phyloP scores from a whole-genome alignment of 2,797 vertebrate species.

The Diplodus puntazzo region DNA sequence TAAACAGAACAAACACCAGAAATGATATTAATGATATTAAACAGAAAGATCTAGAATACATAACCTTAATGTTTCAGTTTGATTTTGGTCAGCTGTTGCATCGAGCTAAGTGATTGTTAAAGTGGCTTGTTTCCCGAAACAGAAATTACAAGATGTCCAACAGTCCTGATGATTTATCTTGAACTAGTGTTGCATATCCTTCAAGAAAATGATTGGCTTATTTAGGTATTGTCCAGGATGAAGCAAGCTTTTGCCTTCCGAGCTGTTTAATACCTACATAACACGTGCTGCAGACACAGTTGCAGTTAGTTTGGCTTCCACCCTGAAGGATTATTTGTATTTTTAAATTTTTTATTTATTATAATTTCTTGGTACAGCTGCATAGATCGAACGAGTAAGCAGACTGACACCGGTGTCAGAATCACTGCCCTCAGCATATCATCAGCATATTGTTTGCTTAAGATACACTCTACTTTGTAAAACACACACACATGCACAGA shows the following conservation, averaged over 20 bases:
- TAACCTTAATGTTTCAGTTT: conserved; percentile 17
- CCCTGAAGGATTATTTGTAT: conserved; percentile 24
- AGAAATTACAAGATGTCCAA: conserved; percentile 26
- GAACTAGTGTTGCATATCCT: conserved; percentile 32
- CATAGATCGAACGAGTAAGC: conserved; percentile 15
- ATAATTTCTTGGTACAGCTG: conserved; percentile 57
- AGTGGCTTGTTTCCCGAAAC: conserved; percentile 7
- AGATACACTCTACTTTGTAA: conserved; percentile 24
- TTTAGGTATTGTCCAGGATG: conserved; percentile 25
- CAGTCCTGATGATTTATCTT: conserved; percentile 4
- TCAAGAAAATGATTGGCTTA: neutral
- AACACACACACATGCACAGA: conserved; percentile 15
- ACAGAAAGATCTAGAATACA: neutral
- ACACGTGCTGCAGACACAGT: conserved; percentile 26
- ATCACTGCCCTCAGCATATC: conserved; percentile 42
- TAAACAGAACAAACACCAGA: conserved; percentile 36
- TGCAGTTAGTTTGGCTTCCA: conserved; percentile 37
- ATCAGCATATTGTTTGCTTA: conserved; percentile 50
- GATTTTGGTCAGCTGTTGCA: conserved; percentile 36
- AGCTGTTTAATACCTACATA: conserved; percentile 12
- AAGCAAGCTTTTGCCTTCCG: conserved; percentile 17
- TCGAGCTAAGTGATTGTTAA: conserved; percentile 23
- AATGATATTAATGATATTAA: conserved; percentile 19
- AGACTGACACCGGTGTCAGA: conserved; percentile 26
- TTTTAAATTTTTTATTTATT: conserved; percentile 53